Percentiles rank a stretch among this genome's conserved stretches.
Evolutionary conservation across 2,113 vertebrate genomes (phyloP).

Genomic region (Abramis brama): DNA sequence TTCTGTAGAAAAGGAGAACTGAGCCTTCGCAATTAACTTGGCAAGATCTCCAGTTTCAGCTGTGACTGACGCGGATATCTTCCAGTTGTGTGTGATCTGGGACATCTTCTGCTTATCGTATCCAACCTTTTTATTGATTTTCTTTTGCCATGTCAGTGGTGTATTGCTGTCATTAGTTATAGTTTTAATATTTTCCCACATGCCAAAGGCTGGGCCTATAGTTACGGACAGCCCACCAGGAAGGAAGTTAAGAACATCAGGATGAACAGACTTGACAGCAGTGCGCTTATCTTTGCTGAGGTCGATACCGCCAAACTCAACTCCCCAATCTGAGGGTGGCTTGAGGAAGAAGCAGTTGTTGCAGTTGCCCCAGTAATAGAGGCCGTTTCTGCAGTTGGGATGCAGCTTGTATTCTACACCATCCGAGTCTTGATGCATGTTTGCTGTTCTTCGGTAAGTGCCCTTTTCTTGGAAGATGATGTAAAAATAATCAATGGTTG

Average conservation of each 20-base stretch:
- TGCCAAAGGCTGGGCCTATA: not conserved
- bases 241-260: not conserved
- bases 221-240: not conserved
- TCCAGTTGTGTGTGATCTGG: constrained; percentile 8
- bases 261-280: not conserved
- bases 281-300: not conserved
- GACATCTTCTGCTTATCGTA: not conserved
- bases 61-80: accelerated
- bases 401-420: too few relatives aligned
- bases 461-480: too few relatives aligned
- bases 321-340: not conserved
- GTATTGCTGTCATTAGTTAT: not conserved
- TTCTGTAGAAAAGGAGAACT: not conserved
- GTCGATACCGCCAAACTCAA: not conserved
- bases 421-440: too few relatives aligned
- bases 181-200: not conserved
- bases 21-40: not conserved
- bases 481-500: too few relatives aligned
- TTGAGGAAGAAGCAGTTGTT: not conserved
- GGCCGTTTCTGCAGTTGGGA: too few relatives aligned
- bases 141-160: not conserved
- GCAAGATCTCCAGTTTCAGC: not conserved
- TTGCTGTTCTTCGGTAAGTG: too few relatives aligned
- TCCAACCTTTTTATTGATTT: not conserved
- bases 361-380: too few relatives aligned